Percentiles rank a stretch among this genome's conserved stretches.
These are phyloP conservation scores for Xiphias gladius DNA, from an alignment of 2,113 vertebrate genomes.

Conservation along the genomic window DNA sequence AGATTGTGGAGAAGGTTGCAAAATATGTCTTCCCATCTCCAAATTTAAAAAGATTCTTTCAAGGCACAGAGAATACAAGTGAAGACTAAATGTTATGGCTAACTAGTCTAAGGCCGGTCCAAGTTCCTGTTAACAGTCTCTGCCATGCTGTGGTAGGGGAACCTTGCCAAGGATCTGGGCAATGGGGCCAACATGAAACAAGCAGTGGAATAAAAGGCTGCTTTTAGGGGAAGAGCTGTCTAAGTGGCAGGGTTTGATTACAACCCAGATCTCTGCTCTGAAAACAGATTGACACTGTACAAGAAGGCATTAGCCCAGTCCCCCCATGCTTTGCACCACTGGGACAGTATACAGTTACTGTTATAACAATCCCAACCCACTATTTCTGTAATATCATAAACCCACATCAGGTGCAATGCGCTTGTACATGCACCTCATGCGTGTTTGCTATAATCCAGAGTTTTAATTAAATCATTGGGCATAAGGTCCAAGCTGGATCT, in stretches of 20 bases:
- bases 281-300: slow-evolving; percentile 74
- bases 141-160: slow-evolving; percentile 43
- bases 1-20: background rate
- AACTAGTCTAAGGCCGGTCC: slow-evolving; percentile 1
- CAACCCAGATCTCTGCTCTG: slow-evolving; percentile 76
- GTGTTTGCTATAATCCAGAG: slow-evolving; percentile 25
- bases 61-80: background rate
- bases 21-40: background rate
- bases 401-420: slow-evolving; percentile 61
- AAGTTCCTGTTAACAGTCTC: slow-evolving; percentile 19
- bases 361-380: slow-evolving; percentile 55
- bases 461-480: background rate
- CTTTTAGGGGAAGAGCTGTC: slow-evolving; percentile 77
- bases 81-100: slow-evolving; percentile 1
- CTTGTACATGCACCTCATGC: slow-evolving; percentile 27
- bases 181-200: slow-evolving; percentile 64
- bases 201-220: slow-evolving; percentile 75
- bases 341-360: slow-evolving; percentile 70
- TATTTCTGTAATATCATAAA: slow-evolving; percentile 52
- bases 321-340: slow-evolving; percentile 68
- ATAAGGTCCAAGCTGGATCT: background rate
- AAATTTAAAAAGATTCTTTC: background rate
- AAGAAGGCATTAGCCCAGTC: slow-evolving; percentile 73
- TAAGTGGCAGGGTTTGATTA: slow-evolving; percentile 84
- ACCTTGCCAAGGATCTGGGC: slow-evolving; percentile 62